Evolutionary conservation across 1,140 invertebrate genomes (phyloP).

Genomic region (Cyrtorhinus lividipennis): DNA sequence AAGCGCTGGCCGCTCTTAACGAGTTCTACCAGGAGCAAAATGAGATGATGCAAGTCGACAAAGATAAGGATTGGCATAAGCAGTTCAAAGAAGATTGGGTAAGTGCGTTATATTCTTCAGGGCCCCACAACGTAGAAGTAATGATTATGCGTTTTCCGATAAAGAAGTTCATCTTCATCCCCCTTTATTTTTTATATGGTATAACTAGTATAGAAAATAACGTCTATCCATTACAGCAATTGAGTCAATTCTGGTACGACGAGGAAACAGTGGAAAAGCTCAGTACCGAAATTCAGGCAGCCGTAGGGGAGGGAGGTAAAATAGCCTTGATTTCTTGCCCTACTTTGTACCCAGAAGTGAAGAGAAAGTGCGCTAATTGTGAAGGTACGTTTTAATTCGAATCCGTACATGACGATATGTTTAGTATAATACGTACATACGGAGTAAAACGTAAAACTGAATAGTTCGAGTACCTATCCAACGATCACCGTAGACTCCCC

Average conservation of each 20-base stretch:
- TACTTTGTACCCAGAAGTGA: constrained; percentile 58
- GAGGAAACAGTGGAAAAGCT: constrained; percentile 54
- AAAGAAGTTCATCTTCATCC: background rate
- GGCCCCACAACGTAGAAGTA: no score
- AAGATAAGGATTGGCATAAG: constrained; percentile 26
- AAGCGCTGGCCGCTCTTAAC: constrained; percentile 59
- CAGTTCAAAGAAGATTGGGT: constrained; percentile 74
- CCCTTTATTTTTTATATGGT: background rate
- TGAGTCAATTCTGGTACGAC: constrained; percentile 95
- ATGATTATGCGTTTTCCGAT: background rate
- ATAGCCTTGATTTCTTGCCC: constrained; percentile 84
- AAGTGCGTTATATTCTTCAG: constrained; percentile 27
- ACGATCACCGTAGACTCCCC: no score
- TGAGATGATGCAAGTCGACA: constrained; percentile 30
- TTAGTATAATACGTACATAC: no score
- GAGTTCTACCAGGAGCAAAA: constrained; percentile 66
- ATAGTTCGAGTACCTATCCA: no score
- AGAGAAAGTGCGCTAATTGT: constrained; percentile 27
- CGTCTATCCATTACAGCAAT: constrained; percentile 55
- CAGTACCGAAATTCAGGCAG: constrained; percentile 44
- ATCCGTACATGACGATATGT: no score
- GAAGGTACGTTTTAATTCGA: no score
- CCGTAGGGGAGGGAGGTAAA: constrained; percentile 37
- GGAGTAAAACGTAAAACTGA: no score
- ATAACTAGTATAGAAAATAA: background rate